Base-by-base conservation (phyloP, 2,888 invertebrate species). In the Monopis laevigella region DNA sequence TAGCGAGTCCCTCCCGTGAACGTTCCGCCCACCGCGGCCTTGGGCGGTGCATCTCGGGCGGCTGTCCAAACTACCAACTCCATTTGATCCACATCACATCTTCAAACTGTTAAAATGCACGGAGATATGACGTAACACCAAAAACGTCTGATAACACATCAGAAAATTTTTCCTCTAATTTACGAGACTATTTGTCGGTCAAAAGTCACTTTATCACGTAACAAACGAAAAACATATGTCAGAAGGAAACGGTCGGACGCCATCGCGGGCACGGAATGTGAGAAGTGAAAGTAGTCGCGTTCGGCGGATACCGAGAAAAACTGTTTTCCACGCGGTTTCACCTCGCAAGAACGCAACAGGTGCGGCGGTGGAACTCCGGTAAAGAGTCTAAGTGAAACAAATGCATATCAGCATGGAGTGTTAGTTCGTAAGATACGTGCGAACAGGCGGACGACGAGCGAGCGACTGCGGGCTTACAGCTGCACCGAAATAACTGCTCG, bases 401-500 rank as follows among this genome's bases (percentile, higher is more conserved):
- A 7, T n/a, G 14, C 32, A 32, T 32, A 17, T 32, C 32, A 32
- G 32, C 17, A 32, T 11, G 11, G 13, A 11, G 36, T 11, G 21
- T 19, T 34, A n/a, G 27, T 16, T 28, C 8, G 32, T 17, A 7
- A 29, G 29, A 16, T 17, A 28, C 75, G 73, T 58, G 75, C 72
- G 70, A 65, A 55, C 72, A 54, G 49, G 48, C 59, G 62, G 66
- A 72, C 65, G 66, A 69, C 70, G 73, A 65, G 56, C 57, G 57
- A 59, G 51, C 66, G 68, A 75, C 74, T 74, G 73, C 58, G 72
- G 55, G 54, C 48, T 48, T 55, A 46, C 56, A 62, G 69, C 65
- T 80, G 78, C 80, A 80, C 77, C 70, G 72, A 80, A 80, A 78
- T 80, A 80, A 72, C 74, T 73, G 75, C 74, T 74, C 65, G 56